A percentile compares a stretch with the other conserved stretches of the same genome.
phyloP scores from a whole-genome alignment of 2,888 invertebrate genomes.

The Stegophylla sp. region DNA sequence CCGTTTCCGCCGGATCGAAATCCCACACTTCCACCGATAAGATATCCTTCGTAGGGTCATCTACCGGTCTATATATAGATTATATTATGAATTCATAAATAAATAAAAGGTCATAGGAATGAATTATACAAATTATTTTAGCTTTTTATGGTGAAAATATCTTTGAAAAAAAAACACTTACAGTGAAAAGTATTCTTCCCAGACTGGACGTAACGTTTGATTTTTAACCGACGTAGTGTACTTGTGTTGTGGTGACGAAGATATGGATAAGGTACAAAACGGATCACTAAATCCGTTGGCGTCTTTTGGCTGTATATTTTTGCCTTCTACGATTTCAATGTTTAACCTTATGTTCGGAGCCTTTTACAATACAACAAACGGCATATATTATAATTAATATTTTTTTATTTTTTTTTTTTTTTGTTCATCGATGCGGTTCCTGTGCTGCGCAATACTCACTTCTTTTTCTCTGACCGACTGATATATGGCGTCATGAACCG shows the following conservation, averaged over 20 bases:
- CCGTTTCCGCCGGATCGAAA: conserved; percentile 88
- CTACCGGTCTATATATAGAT: conserved; percentile 70
- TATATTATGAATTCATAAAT: no score
- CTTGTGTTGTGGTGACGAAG: conserved; percentile 77
- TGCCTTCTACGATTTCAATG: conserved; percentile 85
- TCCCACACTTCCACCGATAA: conserved; percentile 84
- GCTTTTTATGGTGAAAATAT: background rate
- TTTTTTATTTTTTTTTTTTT: no score
- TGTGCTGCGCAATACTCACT: conserved; percentile 64
- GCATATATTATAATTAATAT: no score
- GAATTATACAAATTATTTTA: no score
- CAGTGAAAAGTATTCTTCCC: conserved; percentile 98
- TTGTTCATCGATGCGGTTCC: no score
- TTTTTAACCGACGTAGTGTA: conserved; percentile 92
- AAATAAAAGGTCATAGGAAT: no score
- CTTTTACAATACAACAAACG: conserved; percentile 63
- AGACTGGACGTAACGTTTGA: conserved; percentile 85
- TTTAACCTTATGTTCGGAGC: conserved; percentile 84
- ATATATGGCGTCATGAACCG: conserved; percentile 76
- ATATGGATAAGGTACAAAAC: conserved; percentile 89
- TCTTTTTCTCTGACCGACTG: conserved; percentile 78
- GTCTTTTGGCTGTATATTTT: conserved; percentile 83
- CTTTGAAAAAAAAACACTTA: conserved; percentile 68
- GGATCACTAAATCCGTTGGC: conserved; percentile 96
- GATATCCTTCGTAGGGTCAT: conserved; percentile 76